Evolutionary conservation across 2,888 invertebrate species (phyloP).

Genomic region (Eudemis profundana): DNA sequence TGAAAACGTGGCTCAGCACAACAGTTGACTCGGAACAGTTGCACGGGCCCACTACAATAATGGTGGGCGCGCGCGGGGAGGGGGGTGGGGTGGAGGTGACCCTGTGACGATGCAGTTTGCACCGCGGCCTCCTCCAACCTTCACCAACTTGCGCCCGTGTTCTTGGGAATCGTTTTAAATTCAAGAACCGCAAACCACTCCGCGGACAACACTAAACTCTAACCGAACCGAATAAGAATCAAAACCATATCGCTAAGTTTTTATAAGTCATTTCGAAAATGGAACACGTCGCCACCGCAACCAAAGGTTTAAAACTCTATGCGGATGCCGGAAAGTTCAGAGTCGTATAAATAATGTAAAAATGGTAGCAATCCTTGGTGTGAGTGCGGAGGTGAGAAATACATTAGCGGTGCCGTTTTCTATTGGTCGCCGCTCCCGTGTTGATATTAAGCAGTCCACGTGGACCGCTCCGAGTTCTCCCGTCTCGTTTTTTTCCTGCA

Average conservation of each 20-base stretch:
- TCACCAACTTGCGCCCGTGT: constrained; percentile 84
- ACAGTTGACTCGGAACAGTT: constrained; percentile 78
- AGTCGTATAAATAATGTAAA: constrained; percentile 70
- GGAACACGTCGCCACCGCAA: constrained; percentile 59
- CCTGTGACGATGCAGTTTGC: constrained; percentile 84
- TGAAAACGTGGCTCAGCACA: constrained; percentile 78
- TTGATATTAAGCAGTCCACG: constrained; percentile 85
- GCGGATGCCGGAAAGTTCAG: constrained; percentile 63
- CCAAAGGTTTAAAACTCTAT: constrained; percentile 71
- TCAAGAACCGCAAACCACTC: constrained; percentile 80
- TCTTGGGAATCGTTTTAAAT: constrained; percentile 85
- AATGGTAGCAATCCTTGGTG: constrained; percentile 77
- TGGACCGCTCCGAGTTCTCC: constrained; percentile 81
- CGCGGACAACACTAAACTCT: constrained; percentile 67
- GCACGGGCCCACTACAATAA: constrained; percentile 71
- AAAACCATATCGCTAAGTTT: constrained; percentile 63
- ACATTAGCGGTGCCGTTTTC: constrained; percentile 86
- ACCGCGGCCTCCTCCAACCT: constrained; percentile 84
- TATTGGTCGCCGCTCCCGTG: constrained; percentile 85
- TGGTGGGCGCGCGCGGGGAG: constrained; percentile 60
- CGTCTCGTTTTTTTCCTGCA: constrained; percentile 83
- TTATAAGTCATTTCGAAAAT: constrained; percentile 75
- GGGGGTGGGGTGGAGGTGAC: constrained; percentile 60
- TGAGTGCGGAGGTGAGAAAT: constrained; percentile 86
- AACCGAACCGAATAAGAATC: constrained; percentile 58